A percentile compares a stretch with the other conserved stretches of the same genome.
Evolutionary conservation across 2,113 vertebrate genomes (phyloP).

Genomic region (Salvelinus namaycush): DNA sequence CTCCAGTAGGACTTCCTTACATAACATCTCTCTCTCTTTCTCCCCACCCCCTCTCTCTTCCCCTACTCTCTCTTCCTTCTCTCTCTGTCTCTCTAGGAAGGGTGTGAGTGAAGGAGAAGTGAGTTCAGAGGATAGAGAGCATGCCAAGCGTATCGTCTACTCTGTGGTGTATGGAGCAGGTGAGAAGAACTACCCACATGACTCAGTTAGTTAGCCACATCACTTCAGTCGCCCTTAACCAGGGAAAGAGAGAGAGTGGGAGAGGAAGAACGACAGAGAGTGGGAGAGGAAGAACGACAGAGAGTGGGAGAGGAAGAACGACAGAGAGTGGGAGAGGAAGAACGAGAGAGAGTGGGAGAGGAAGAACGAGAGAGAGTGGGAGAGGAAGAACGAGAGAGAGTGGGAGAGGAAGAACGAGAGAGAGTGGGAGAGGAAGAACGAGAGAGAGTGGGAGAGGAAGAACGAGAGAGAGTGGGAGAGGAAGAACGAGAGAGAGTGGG

Average conservation of each 20-base stretch:
- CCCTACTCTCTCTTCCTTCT: constrained; percentile 13
- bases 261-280: too few relatives aligned
- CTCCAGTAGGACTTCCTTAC: constrained; percentile 46
- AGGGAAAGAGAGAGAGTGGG: not conserved
- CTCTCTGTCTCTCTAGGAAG: constrained; percentile 73
- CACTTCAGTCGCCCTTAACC: not conserved
- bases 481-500: not conserved
- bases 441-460: not conserved
- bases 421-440: not conserved
- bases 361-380: not conserved
- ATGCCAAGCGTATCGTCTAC: constrained; percentile 86
- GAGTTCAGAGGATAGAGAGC: constrained; percentile 80
- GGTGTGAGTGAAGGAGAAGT: constrained; percentile 70
- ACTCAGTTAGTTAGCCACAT: not conserved
- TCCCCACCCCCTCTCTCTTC: not conserved
- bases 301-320: too few relatives aligned
- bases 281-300: not conserved
- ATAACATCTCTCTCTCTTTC: constrained; percentile 36
- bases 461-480: accelerated
- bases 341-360: too few relatives aligned
- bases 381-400: not conserved
- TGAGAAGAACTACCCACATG: constrained; percentile 52
- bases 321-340: too few relatives aligned
- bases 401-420: not conserved
- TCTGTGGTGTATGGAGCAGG: constrained; percentile 90